Conservation (phyloP, 2,113 vertebrate species). For the Clarias gariepinus region DNA sequence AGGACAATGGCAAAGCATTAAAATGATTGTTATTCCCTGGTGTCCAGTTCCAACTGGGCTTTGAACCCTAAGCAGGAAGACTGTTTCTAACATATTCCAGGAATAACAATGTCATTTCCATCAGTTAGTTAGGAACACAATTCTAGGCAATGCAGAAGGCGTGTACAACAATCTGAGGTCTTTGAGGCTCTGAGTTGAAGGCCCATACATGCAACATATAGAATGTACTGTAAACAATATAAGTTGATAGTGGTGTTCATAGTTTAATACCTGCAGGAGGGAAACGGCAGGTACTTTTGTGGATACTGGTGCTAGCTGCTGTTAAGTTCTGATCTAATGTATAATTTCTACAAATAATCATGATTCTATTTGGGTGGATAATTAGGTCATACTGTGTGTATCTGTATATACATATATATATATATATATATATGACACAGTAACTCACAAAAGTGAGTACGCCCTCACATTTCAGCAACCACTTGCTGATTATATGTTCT, state of each 20-base stretch:
- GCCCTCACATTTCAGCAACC: no score
- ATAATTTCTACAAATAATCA: neutral
- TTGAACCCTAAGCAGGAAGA: neutral
- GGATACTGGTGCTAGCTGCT: neutral
- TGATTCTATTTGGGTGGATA: no score
- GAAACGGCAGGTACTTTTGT: neutral
- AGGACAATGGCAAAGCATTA: neutral
- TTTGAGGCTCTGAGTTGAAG: neutral
- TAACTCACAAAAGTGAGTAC: no score
- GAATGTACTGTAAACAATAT: neutral
- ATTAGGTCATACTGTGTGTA: neutral
- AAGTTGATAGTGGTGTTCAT: neutral
- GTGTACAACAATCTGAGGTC: neutral
- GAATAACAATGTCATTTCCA: neutral
- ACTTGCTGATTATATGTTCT: no score
- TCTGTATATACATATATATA: no score
- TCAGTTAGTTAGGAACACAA: neutral
- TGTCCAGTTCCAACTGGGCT: neutral
- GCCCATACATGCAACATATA: neutral
- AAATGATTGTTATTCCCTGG: neutral
- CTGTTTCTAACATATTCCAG: neutral
- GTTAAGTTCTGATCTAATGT: neutral
- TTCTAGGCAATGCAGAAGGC: neutral
- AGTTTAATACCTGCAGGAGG: no score
- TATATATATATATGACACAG: no score